Evolutionary conservation across 2,113 vertebrate species (phyloP).

Genomic region (Cephalopholis sonnerati): DNA sequence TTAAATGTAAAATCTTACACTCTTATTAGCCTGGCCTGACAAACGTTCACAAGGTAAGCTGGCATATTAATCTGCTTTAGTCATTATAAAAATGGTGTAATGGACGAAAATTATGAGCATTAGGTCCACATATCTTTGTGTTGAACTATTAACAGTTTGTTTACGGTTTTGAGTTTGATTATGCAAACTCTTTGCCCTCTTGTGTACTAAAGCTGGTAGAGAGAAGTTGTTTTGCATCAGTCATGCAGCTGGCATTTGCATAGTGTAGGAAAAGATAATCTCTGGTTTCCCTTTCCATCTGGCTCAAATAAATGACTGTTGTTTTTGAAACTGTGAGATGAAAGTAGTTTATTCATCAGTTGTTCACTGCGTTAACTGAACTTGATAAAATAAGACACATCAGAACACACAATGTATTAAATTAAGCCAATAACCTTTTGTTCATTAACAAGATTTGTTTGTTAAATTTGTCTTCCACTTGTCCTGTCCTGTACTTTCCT

Average conservation of each 20-base stretch:
- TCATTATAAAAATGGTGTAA: too few relatives aligned
- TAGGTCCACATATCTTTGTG: too few relatives aligned
- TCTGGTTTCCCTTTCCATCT: not conserved
- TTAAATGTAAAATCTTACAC: too few relatives aligned
- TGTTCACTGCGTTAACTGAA: too few relatives aligned
- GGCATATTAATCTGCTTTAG: too few relatives aligned
- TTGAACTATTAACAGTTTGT: not conserved
- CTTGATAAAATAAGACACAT: too few relatives aligned
- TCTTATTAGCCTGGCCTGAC: too few relatives aligned
- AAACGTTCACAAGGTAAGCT: too few relatives aligned
- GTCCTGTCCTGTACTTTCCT: not conserved
- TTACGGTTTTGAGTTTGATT: not conserved
- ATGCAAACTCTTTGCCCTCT: slow-evolving; percentile 14
- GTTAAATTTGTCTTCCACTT: not conserved
- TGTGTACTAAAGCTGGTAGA: not conserved
- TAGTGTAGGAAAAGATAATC: not conserved
- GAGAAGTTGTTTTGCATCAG: slow-evolving; percentile 32
- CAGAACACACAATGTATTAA: not conserved
- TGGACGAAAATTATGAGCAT: too few relatives aligned
- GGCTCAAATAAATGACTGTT: not conserved
- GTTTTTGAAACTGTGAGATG: not conserved
- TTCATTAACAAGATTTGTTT: not conserved
- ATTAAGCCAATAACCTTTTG: not conserved
- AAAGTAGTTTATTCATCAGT: not conserved
- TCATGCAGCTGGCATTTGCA: not conserved